A percentile compares a stretch with the other conserved stretches of the same genome.
These are phyloP conservation scores for Grammomys dolichurus DNA, from an alignment of 2,113 vertebrate species.

Conservation along the genomic window DNA sequence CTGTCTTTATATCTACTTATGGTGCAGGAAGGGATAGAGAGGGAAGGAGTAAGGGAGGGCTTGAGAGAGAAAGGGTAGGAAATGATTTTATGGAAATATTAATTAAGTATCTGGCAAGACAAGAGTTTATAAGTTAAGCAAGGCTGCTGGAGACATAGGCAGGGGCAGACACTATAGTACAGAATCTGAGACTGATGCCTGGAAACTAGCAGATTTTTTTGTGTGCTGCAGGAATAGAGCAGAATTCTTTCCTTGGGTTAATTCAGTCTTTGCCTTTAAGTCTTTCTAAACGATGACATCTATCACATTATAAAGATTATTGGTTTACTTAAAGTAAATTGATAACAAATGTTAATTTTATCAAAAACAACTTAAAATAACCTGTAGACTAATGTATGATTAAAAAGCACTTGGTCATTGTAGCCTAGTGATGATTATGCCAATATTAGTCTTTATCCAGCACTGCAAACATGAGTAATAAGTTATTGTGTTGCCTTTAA, in stretches of 20 bases:
- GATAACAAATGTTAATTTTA: background rate
- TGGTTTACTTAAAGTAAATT: background rate
- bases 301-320: background rate
- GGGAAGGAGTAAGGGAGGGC: rapidly evolving
- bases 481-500: background rate
- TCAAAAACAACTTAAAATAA: conserved; percentile 1
- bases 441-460: background rate
- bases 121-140: background rate
- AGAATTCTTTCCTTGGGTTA: background rate
- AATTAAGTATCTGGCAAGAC: background rate
- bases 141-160: background rate
- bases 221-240: background rate
- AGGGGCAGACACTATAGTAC: background rate
- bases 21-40: background rate
- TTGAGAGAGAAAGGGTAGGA: background rate
- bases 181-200: background rate
- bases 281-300: background rate
- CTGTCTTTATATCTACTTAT: background rate
- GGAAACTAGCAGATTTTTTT: background rate
- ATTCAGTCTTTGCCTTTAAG: background rate
- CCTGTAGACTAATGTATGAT: background rate
- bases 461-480: background rate
- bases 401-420: background rate
- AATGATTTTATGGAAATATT: background rate
- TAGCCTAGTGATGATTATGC: background rate